Base-by-base conservation (phyloP, 1,140 invertebrate species). In the Drosophila nannoptera region DNA sequence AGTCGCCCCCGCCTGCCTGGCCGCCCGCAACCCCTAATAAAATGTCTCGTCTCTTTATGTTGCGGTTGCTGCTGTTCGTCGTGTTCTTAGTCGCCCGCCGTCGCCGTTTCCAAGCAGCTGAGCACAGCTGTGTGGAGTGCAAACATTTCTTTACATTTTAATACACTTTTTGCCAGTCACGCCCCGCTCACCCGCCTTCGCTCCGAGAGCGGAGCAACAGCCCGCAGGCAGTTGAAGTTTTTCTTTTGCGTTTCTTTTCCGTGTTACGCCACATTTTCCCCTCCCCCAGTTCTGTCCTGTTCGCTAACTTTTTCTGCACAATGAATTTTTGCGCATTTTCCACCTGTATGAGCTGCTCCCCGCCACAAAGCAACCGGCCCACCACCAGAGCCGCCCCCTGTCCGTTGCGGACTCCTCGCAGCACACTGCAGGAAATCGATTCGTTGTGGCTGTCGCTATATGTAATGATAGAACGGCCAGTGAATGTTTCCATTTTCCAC, bases 261-360 rank as follows among this genome's bases (percentile, higher is more conserved):
- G 31, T 43, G 52, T 53, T 35, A 12, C 22, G 22, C 22, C 22
- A 22, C 22, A 11, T 54, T 63, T 29, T 31, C 50, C 43, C 29
- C n/a, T 31, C 50, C 43, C 29, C n/a, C 22, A 12, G 7, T 35
- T 22, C 12, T 3, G 4, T 16, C 4, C 45, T 9, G 8, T 5
- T 11, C 45, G 8, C 16, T 22, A 45, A 84, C 80, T 84, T 84
- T 83, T 84, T 84, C 81, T 84, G 81, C 80, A 84, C 80, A 84
- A 84, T 84, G 80, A 86, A 84, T 84, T 84, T 84, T 84, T 84
- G 80, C 80, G 81, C 80, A 84, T 84, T 84, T 84, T 84, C 80
- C 80, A 84, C 80, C 80, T 84, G 80, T 84, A 80, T 80, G 80
- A 84, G 73, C 76, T 62, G 22, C 46, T 38, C 2, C 9, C 29